Percentiles rank a stretch among this genome's conserved stretches.
Conservation (phyloP, 2,797 vertebrate genomes). For the Anguilla megastoma region DNA sequence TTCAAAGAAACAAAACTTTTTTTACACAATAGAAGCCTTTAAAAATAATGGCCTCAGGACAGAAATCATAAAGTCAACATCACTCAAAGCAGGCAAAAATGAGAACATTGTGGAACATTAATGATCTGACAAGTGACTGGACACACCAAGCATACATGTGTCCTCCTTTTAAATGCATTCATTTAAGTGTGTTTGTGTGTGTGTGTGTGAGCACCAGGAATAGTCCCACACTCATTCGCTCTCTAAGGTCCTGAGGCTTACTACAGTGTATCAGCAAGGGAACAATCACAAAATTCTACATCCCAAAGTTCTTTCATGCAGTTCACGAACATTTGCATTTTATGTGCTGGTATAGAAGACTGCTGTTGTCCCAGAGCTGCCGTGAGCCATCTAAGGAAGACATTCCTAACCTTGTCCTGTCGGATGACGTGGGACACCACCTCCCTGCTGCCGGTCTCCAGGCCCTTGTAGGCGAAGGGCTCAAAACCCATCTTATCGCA, state of each 20-base stretch:
- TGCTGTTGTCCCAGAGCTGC: neutral
- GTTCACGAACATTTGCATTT: neutral
- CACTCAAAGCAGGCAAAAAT: neutral
- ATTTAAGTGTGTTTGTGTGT: too few relatives aligned
- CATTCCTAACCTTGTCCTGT: slow-evolving; percentile 73
- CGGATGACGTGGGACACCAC: slow-evolving; percentile 74
- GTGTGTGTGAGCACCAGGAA: neutral
- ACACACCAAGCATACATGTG: neutral
- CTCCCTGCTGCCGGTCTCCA: slow-evolving; percentile 78
- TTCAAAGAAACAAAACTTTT: neutral
- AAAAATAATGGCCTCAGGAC: neutral
- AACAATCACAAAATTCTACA: neutral
- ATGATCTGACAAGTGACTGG: neutral
- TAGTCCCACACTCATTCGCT: neutral
- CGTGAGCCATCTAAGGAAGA: neutral
- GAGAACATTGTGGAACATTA: neutral
- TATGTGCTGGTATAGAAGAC: neutral
- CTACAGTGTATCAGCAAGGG: neutral
- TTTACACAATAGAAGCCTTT: neutral
- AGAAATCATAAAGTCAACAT: neutral
- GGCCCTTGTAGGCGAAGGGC: slow-evolving; percentile 74
- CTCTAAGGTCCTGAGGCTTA: neutral
- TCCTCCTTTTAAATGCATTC: neutral
- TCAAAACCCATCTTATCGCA: slow-evolving; percentile 81
- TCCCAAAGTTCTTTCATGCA: neutral